A percentile compares a stretch with the other conserved stretches of the same genome.
These are phyloP conservation scores for Vollenhovia emeryi DNA, from an alignment of 1,140 invertebrate genomes.

Conservation along the genomic window DNA sequence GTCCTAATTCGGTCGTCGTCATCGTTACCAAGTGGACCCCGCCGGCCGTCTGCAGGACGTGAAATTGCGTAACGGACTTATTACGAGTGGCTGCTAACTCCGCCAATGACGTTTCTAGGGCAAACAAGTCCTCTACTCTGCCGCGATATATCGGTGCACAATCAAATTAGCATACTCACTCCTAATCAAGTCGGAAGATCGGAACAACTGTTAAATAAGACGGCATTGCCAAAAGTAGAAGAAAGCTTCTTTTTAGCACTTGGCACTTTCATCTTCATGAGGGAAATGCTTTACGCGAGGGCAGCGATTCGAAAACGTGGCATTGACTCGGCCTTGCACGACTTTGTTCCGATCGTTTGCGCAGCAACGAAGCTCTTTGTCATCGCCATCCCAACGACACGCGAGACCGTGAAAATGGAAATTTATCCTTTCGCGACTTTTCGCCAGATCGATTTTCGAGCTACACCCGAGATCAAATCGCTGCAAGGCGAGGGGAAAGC, in stretches of 20 bases:
- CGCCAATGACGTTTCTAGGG: constrained; percentile 36
- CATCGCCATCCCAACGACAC: background rate
- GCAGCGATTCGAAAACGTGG: constrained; percentile 37
- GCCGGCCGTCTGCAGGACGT: constrained; percentile 35
- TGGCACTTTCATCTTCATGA: no score
- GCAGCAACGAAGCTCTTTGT: constrained; percentile 36
- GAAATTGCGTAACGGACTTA: constrained; percentile 66
- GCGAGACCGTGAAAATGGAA: constrained; percentile 3
- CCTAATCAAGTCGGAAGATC: background rate
- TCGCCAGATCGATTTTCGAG: constrained; percentile 5
- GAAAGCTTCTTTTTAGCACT: no score
- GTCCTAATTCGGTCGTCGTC: constrained; percentile 58
- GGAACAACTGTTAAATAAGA: background rate
- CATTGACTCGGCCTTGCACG: constrained; percentile 49
- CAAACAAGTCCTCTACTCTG: constrained; percentile 8
- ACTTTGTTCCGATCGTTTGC: constrained; percentile 36
- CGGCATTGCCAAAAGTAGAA: no score
- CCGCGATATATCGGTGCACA: background rate
- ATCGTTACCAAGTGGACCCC: constrained; percentile 12
- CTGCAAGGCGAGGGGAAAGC: constrained; percentile 56
- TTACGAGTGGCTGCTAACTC: constrained; percentile 27
- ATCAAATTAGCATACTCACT: background rate
- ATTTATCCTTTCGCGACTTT: background rate
- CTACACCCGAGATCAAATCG: constrained; percentile 18
- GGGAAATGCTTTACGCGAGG: background rate